Conservation (phyloP, 1,140 invertebrate genomes). For the Agrypnia vestita region DNA sequence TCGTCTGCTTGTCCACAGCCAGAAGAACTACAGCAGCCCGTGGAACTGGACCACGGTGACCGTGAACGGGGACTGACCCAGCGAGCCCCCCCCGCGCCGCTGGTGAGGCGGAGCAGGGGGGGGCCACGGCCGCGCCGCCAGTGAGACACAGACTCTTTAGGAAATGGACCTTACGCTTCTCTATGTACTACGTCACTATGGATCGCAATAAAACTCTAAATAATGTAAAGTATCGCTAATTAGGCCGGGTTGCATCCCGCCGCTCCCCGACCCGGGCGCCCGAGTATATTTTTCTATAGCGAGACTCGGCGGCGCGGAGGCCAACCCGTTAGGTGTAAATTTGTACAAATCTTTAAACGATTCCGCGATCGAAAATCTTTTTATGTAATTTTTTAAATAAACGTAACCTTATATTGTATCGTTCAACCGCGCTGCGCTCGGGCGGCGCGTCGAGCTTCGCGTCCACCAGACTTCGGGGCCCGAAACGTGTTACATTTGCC, state of each 20-base stretch:
- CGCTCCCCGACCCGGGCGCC: conserved; percentile 19
- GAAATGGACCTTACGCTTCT: conserved; percentile 50
- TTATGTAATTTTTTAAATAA: conserved; percentile 24
- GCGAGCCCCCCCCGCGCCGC: conserved; percentile 69
- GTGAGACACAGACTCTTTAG: conserved; percentile 7
- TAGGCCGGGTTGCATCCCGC: conserved; percentile 26
- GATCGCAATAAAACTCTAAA: conserved; percentile 44
- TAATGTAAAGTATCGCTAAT: conserved; percentile 45
- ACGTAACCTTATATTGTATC: conserved; percentile 2
- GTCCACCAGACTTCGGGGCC: too few relatives aligned
- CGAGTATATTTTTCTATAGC: too few relatives aligned
- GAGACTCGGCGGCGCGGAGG: conserved; percentile 55
- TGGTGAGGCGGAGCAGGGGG: conserved; percentile 65
- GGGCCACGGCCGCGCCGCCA: conserved; percentile 5
- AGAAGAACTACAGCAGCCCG: conserved; percentile 70
- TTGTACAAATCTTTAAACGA: conserved; percentile 54
- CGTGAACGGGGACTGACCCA: conserved; percentile 71
- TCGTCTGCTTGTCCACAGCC: conserved; percentile 63
- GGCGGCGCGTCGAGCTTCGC: too few relatives aligned
- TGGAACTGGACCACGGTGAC: conserved; percentile 73
- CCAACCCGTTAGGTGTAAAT: conserved; percentile 48
- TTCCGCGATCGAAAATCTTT: conserved; percentile 20
- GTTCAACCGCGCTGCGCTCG: too few relatives aligned
- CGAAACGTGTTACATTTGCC: too few relatives aligned
- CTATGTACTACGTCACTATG: conserved; percentile 36